These are phyloP conservation scores for Rhyacophila evoluta DNA, from an alignment of 2,888 invertebrate species.

Conservation along the genomic window DNA sequence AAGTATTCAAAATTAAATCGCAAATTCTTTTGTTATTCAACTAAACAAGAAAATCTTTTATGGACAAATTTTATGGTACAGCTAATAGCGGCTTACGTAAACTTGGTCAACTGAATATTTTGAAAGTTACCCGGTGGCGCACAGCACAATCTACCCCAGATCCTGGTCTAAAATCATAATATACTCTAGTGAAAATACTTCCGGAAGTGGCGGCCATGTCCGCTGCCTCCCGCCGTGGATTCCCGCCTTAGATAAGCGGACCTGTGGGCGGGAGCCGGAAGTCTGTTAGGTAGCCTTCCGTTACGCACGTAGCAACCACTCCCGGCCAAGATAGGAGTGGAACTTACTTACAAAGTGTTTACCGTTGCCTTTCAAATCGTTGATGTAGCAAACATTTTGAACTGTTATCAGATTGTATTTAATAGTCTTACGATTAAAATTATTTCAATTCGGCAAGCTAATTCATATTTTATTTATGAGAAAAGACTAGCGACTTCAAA, in stretches of 20 bases:
- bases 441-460: background rate
- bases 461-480: no score
- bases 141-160: constrained; percentile 3
- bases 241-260: constrained; percentile 17
- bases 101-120: background rate
- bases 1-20: no score
- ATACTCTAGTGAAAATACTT: constrained; percentile 12
- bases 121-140: background rate
- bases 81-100: background rate
- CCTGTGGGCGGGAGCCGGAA: constrained; percentile 19
- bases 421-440: background rate
- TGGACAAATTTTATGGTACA: background rate
- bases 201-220: constrained; percentile 22
- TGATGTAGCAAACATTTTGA: constrained; percentile 4
- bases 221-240: constrained; percentile 4
- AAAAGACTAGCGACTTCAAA: no score
- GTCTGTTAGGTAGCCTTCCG: constrained; percentile 19
- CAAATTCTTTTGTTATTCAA: no score
- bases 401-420: background rate
- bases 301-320: constrained; percentile 21
- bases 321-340: constrained; percentile 17
- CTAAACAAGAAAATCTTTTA: background rate
- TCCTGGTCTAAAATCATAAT: constrained; percentile 4
- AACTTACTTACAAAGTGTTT: constrained; percentile 24
- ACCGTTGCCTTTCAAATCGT: constrained; percentile 13